Conservation (phyloP, 2,888 invertebrate genomes). For the Teleiodes luculella region DNA sequence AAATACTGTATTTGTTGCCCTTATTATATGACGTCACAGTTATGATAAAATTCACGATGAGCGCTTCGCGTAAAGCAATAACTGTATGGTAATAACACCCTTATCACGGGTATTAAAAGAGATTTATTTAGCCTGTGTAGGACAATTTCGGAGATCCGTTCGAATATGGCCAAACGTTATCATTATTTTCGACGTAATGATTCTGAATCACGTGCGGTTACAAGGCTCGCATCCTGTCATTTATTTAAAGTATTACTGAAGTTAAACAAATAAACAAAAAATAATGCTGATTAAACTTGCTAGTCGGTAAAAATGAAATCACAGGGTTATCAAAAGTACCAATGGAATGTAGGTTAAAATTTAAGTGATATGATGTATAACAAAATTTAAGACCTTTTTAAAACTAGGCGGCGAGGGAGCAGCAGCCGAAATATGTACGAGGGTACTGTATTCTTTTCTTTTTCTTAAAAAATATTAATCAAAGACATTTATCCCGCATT, state of each 20-base stretch:
- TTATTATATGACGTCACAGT: background rate
- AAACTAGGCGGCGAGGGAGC: too few relatives aligned
- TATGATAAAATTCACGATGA: background rate
- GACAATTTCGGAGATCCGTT: conserved; percentile 1
- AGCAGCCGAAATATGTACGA: too few relatives aligned
- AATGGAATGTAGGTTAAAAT: too few relatives aligned
- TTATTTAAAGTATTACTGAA: background rate
- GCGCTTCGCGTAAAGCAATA: conserved; percentile 2
- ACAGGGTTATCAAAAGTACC: too few relatives aligned
- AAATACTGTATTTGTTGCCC: background rate
- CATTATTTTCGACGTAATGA: background rate
- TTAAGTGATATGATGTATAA: too few relatives aligned
- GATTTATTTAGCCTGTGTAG: conserved; percentile 5
- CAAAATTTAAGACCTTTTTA: too few relatives aligned
- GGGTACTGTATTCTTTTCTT: too few relatives aligned
- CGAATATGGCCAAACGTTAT: conserved; percentile 3
- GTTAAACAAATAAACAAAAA: too few relatives aligned
- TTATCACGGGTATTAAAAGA: conserved; percentile 7
- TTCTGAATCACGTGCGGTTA: background rate
- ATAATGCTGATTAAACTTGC: too few relatives aligned
- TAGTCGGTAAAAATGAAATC: too few relatives aligned
- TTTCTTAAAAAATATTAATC: too few relatives aligned
- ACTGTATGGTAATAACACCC: conserved; percentile 7
- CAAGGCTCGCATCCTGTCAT: background rate
- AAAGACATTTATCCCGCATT: too few relatives aligned